Conservation (phyloP, 2,113 vertebrate genomes). For the Eidolon helvum region DNA sequence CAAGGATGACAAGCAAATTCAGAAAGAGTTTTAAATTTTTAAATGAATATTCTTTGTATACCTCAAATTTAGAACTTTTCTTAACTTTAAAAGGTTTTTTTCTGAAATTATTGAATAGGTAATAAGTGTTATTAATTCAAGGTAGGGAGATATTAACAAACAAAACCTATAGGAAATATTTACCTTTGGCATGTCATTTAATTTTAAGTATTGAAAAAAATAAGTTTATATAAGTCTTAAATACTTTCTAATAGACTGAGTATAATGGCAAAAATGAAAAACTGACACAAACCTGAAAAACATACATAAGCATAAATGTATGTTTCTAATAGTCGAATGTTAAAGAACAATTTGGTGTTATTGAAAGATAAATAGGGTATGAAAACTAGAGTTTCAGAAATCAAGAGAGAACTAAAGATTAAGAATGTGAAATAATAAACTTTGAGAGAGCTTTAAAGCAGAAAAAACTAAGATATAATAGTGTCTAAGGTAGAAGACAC, state of each 20-base stretch:
- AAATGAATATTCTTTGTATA: neutral
- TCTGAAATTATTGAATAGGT: neutral
- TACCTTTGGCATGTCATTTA: neutral
- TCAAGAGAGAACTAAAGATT: neutral
- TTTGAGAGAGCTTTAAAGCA: neutral
- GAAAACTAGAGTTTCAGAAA: neutral
- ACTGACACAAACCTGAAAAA: neutral
- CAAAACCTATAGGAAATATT: neutral
- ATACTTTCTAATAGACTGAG: neutral
- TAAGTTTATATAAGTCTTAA: neutral
- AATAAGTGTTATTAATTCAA: neutral
- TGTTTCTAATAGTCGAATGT: neutral
- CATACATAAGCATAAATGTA: neutral
- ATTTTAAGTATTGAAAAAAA: neutral
- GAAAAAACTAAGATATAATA: neutral
- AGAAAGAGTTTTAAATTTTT: neutral
- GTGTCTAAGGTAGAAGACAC: neutral
- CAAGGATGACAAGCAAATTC: neutral
- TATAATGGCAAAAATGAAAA: neutral
- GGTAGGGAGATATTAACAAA: neutral
- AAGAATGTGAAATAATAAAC: neutral
- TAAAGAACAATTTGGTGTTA: neutral
- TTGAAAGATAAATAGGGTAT: neutral
- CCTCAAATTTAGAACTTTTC: neutral
- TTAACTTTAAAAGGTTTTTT: neutral